Evolutionary conservation across 2,797 vertebrate genomes (phyloP), one percentile per base, ranked within the genome.

Genomic region (Neopelma chrysocephalum): DNA sequence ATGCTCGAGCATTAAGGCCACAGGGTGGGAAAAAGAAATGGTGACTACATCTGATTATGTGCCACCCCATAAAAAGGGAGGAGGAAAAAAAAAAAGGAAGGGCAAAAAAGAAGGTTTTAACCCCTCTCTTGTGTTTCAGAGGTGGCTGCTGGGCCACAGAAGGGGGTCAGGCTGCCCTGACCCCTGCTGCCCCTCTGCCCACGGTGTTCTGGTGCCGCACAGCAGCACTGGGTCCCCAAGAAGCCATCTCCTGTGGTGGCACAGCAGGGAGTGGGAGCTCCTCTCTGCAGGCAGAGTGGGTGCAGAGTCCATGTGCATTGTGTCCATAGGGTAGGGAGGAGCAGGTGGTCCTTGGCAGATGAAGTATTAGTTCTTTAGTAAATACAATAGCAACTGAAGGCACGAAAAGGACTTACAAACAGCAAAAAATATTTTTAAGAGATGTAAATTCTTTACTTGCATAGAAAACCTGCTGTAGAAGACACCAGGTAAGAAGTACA

Each of bases 331-430:
- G 62, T 15, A 66, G 9, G n/a, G 15, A 82, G 26, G 47, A 79
- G 62, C 57, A 43, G 34, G 40, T 3, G 9, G 57, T 21, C 64
- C 47, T 90, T 61, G 58, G 72, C 38, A 21, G 77, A 76, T 50
- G 40, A 84, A 92, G 18, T 21, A 45, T 87, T 72, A 92, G 80
- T 45, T 77, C 81, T 95, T 96, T 89, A 96, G 45, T 95, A 82
- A 91, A 83, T 80, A 72, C 38, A 62, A 45, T 27, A 92, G 80
- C 1, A 1, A 53, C 31, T 1, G 0, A 84, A 93, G 81, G 92
- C 92, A 84, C 23, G 58, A 93, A 94, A 94, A 60, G 7, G 34
- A 93, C 47, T 87, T 87, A 95, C 57, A 87, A 94, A 96, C 36
- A 87, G 72, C 58, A 96, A 92, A 96, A 95, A 86, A 72, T 23